Percentiles rank a stretch among this genome's conserved stretches.
Conservation (phyloP, 2,888 invertebrate genomes). For the Drosophila parthenogenetica region DNA sequence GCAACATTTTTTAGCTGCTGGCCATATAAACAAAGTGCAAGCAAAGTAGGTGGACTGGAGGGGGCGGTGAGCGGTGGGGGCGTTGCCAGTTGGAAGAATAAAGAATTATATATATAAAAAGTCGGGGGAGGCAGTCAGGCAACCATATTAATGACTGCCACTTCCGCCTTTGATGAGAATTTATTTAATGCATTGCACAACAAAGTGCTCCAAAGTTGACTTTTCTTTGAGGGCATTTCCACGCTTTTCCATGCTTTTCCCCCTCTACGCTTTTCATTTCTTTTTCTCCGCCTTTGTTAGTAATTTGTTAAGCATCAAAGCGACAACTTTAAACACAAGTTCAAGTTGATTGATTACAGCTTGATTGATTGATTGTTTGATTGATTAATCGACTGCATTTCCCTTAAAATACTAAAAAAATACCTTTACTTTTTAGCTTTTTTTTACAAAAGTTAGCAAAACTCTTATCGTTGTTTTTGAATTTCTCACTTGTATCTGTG, state of each 20-base stretch:
- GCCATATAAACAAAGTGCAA: slow-evolving; percentile 59
- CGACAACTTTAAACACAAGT: slow-evolving; percentile 57
- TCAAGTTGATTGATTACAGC: slow-evolving; percentile 72
- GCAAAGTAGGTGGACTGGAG: slow-evolving; percentile 9
- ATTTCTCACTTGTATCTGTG: background rate
- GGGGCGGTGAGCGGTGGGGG: background rate
- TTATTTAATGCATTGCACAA: slow-evolving; percentile 57
- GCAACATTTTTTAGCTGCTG: slow-evolving; percentile 51
- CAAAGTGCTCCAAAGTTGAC: slow-evolving; percentile 23
- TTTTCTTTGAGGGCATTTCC: slow-evolving; percentile 7
- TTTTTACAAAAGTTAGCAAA: slow-evolving; percentile 29
- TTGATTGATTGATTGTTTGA: slow-evolving; percentile 62
- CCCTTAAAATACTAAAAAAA: background rate
- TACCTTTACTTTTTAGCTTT: background rate
- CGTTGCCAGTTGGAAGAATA: slow-evolving; percentile 9
- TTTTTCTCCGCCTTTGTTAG: slow-evolving; percentile 23
- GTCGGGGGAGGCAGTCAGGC: slow-evolving; percentile 4
- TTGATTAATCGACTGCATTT: slow-evolving; percentile 26
- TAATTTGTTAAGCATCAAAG: slow-evolving; percentile 50
- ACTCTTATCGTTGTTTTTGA: slow-evolving; percentile 39
- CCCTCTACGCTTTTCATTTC: slow-evolving; percentile 13
- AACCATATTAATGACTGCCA: slow-evolving; percentile 60
- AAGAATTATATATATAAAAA: background rate
- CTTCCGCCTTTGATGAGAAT: slow-evolving; percentile 58
- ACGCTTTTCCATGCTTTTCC: background rate